A percentile compares a stretch with the other conserved stretches of the same genome.
These are phyloP conservation scores for Nothoprocta pentlandii DNA, from an alignment of 2,113 vertebrate genomes.

Conservation along the genomic window DNA sequence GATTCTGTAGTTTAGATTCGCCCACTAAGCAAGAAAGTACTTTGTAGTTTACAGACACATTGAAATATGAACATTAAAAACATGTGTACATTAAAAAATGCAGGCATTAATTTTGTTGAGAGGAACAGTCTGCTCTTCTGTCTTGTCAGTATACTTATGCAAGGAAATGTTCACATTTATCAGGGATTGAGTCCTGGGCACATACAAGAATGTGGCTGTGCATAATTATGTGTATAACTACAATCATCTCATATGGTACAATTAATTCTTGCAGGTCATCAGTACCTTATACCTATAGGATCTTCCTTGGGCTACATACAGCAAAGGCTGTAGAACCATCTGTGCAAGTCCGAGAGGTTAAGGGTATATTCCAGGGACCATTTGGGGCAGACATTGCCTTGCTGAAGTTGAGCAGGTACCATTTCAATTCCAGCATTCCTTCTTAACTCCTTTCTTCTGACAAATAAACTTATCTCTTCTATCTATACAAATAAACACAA, in stretches of 20 bases:
- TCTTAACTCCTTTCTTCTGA: background rate
- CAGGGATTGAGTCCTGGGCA: background rate
- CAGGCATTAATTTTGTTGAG: too few species aligned
- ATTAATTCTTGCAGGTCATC: slow-evolving; percentile 66
- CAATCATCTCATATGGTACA: background rate
- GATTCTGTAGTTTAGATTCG: too few species aligned
- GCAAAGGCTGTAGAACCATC: slow-evolving; percentile 58
- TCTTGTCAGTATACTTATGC: background rate
- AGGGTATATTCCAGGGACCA: slow-evolving; percentile 76
- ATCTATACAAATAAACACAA: too few species aligned
- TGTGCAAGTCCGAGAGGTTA: slow-evolving; percentile 73
- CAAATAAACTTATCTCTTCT: too few species aligned
- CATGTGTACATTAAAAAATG: too few species aligned
- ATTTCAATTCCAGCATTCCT: background rate
- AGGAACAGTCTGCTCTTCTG: background rate
- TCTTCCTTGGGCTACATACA: slow-evolving; percentile 78
- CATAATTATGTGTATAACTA: too few species aligned
- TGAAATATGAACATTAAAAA: too few species aligned
- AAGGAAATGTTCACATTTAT: background rate
- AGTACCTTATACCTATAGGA: slow-evolving; percentile 72
- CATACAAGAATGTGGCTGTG: background rate
- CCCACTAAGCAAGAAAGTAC: too few species aligned
- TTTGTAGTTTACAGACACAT: too few species aligned
- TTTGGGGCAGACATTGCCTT: slow-evolving; percentile 81
- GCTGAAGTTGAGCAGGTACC: slow-evolving; percentile 84